Evolutionary conservation across 2,888 invertebrate genomes (phyloP), one percentile per base, ranked within the genome.

Genomic region (Galerucella pusilla): DNA sequence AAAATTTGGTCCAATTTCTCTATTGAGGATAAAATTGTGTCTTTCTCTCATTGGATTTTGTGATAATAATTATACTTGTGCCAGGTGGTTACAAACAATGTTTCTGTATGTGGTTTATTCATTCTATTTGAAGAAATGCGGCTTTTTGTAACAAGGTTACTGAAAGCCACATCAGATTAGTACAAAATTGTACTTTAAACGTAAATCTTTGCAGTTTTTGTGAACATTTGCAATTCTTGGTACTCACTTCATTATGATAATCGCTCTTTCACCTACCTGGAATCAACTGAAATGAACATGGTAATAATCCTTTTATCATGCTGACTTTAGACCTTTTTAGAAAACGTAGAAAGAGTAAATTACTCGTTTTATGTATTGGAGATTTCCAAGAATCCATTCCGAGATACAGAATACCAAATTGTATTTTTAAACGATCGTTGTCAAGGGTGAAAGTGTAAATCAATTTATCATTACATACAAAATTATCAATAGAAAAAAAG

Each of bases 181-280:
- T 45, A 60, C 57, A 60, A 42, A 63, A 63, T 63, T 45, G 20
- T 65, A 16, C 46, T 46, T 65, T 65, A 65, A 65, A 65, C 64
- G 46, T 28, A 65, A 65, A 65, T 46, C 45, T 71, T 52, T 35
- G 11, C 52, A 71, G 52, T 64, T 71, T 71, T 71, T 71, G 63
- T 71, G 46, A 65, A 42, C 46, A 65, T 54, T 68, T 71, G 64
- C 71, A 65, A 71, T 71, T 71, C 64, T 45, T 42, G 57, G 71
- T 63, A 71, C 10, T 52, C 35, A 46, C 57, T 71, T 64, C 42
- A 70, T 71, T 64, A 71, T 71, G 71, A 52, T 61, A 73, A 73
- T 67, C 54, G 64, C 46, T 64, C 42, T 64, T 64, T 64, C 45
- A 46, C 64, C 42, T 65, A 65, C 64, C 64, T 65, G 64, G 46